Percentiles rank a stretch among this genome's conserved stretches.
Conservation (phyloP, 2,113 vertebrate genomes). For the Butastur rufipennis region DNA sequence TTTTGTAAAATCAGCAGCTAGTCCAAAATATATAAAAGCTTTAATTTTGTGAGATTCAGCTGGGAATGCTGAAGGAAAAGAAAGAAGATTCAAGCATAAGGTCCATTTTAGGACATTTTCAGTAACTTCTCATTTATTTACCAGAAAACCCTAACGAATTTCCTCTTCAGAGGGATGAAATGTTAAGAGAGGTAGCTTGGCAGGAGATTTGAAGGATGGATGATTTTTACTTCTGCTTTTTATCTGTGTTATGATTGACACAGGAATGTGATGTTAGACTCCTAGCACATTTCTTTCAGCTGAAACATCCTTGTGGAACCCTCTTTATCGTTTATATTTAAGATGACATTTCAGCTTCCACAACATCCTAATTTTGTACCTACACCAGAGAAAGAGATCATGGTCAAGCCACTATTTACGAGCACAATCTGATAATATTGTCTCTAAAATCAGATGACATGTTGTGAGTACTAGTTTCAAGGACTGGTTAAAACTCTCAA, state of each 20-base stretch:
- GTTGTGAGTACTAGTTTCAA: neutral
- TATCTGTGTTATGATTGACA: neutral
- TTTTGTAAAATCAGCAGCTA: neutral
- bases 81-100: neutral
- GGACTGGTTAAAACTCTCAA: neutral
- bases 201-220: neutral
- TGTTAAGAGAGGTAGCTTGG: neutral
- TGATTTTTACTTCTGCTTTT: neutral
- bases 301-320: neutral
- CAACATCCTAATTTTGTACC: neutral
- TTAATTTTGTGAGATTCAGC: neutral
- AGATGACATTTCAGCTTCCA: neutral
- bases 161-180: neutral
- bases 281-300: neutral
- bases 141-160: neutral
- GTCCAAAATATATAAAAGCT: neutral
- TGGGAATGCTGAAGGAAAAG: neutral
- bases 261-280: neutral
- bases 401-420: neutral
- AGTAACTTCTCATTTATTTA: neutral
- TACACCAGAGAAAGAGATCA: neutral
- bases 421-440: neutral
- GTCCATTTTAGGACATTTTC: neutral
- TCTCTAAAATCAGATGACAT: neutral
- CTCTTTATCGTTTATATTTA: neutral